Conservation (phyloP, 2,113 vertebrate genomes). For the Paracanthobrama guichenoti region DNA sequence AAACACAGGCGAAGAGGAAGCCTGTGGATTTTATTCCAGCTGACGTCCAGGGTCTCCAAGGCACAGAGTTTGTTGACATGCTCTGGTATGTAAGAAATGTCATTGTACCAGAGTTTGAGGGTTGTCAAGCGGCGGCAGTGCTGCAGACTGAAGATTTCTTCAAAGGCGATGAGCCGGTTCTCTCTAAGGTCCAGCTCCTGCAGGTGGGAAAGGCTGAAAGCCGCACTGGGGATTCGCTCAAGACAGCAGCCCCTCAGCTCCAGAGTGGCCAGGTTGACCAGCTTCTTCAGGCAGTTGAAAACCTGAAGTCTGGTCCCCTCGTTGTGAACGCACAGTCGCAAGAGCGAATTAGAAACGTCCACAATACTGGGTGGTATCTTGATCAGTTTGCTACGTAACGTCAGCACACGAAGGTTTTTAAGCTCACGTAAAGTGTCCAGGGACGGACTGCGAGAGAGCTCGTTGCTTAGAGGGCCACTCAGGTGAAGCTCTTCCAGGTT, state of each 20-base stretch:
- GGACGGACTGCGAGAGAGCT: slow-evolving; percentile 71
- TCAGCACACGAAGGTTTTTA: slow-evolving; percentile 78
- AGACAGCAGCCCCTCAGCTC: slow-evolving; percentile 82
- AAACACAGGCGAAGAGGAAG: slow-evolving; percentile 81
- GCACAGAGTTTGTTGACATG: slow-evolving; percentile 81
- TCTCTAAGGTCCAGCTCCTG: slow-evolving; percentile 85
- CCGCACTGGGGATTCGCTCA: slow-evolving; percentile 85
- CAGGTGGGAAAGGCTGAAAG: slow-evolving; percentile 83
- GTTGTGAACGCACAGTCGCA: slow-evolving; percentile 79
- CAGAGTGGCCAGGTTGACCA: slow-evolving; percentile 74
- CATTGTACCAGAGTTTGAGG: slow-evolving; percentile 86
- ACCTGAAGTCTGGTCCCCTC: slow-evolving; percentile 79
- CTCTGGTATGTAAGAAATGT: slow-evolving; percentile 82
- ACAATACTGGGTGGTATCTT: slow-evolving; percentile 81
- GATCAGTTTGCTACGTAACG: slow-evolving; percentile 75
- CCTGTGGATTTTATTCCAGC: slow-evolving; percentile 82
- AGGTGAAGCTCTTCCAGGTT: slow-evolving; percentile 84
- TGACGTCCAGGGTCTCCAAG: slow-evolving; percentile 81
- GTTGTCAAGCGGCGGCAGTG: slow-evolving; percentile 82
- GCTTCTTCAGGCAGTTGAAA: slow-evolving; percentile 84
- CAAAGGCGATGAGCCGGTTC: slow-evolving; percentile 84
- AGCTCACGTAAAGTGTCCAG: slow-evolving; percentile 83
- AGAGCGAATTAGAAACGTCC: slow-evolving; percentile 78
- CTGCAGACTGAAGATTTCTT: slow-evolving; percentile 89
- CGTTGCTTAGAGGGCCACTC: slow-evolving; percentile 75